Conservation (phyloP, 2,797 vertebrate species). For the Acanthornis magna region DNA sequence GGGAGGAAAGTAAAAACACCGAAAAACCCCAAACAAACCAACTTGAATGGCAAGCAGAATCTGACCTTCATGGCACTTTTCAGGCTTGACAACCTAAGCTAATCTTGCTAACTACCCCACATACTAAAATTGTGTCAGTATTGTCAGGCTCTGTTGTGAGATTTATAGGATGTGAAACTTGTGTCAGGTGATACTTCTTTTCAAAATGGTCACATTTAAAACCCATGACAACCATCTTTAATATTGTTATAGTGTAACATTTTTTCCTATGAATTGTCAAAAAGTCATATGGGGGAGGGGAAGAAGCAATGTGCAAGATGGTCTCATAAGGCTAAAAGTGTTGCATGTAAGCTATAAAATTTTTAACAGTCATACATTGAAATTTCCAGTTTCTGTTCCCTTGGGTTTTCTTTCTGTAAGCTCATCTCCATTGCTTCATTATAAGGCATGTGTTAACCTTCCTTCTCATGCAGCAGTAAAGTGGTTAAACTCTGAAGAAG, state of each 20-base stretch:
- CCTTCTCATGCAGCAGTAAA: not conserved
- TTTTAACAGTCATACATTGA: not conserved
- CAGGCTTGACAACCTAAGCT: not conserved
- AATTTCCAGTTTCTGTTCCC: not conserved
- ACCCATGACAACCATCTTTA: not conserved
- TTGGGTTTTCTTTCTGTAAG: not conserved
- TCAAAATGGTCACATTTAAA: not conserved
- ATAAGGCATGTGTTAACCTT: not conserved
- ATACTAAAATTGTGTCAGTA: not conserved
- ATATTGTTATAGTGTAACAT: not conserved
- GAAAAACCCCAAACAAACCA: not conserved
- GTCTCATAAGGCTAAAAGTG: not conserved
- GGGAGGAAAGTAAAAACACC: not conserved
- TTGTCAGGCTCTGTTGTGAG: not conserved
- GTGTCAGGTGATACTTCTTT: not conserved
- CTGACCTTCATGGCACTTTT: not conserved
- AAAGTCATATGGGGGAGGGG: rapidly evolving
- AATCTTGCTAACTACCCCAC: not conserved
- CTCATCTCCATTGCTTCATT: not conserved
- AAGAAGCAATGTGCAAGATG: not conserved
- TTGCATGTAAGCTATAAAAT: not conserved
- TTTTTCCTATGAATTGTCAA: not conserved
- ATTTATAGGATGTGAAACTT: not conserved
- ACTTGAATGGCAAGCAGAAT: not conserved
- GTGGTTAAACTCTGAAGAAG: not conserved